These are phyloP conservation scores for Pteropus rufus DNA, from an alignment of 2,797 vertebrate species.

Conservation along the genomic window DNA sequence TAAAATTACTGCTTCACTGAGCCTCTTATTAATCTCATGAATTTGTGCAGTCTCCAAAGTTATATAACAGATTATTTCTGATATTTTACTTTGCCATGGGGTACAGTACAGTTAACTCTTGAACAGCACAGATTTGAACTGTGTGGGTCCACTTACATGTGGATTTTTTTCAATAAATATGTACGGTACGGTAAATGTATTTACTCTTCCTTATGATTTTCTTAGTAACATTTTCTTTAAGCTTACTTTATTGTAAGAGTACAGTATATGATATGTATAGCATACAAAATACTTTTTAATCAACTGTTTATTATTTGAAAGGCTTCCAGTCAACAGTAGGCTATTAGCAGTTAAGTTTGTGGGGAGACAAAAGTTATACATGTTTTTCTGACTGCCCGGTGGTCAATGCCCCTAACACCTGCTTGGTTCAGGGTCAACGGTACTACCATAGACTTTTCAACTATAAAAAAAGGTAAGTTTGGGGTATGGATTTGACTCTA, in stretches of 20 bases:
- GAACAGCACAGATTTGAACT: not conserved
- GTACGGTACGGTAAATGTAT: not conserved
- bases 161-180: not conserved
- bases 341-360: not conserved
- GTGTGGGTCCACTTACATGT: not conserved
- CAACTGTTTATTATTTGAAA: not conserved
- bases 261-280: not conserved
- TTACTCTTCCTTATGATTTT: not conserved
- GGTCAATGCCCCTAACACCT: not conserved
- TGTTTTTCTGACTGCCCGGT: not conserved
- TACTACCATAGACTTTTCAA: not conserved
- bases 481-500: not conserved
- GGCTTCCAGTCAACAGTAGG: not conserved
- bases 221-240: not conserved
- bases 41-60: not conserved
- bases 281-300: no score
- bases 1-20: not conserved
- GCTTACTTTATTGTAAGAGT: not conserved
- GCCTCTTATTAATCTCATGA: not conserved
- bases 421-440: not conserved
- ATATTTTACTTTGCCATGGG: not conserved
- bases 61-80: not conserved
- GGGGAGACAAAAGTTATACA: no score
- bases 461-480: not conserved
- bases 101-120: not conserved